phyloP scores from a whole-genome alignment of 2,113 vertebrate genomes.

The Campylomormyrus tamandua region DNA sequence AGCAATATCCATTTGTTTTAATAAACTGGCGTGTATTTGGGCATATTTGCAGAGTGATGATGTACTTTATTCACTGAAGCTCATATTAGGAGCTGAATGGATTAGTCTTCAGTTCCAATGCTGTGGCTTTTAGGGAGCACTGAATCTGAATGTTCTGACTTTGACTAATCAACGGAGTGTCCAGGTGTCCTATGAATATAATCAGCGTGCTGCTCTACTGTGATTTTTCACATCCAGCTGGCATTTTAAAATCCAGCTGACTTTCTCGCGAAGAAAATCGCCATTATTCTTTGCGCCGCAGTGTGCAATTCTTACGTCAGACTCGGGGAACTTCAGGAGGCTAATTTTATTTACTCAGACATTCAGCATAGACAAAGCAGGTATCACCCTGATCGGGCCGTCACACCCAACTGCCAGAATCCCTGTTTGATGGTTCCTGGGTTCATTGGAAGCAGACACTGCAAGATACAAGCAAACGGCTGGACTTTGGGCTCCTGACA shows the following conservation, averaged over 20 bases:
- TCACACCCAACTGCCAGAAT: background rate
- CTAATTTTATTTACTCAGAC: background rate
- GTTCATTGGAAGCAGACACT: background rate
- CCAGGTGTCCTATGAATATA: constrained; percentile 1
- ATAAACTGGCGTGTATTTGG: constrained; percentile 27
- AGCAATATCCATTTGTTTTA: constrained; percentile 28
- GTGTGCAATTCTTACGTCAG: background rate
- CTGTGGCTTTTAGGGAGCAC: constrained; percentile 1
- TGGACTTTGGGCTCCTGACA: background rate
- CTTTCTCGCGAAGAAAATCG: background rate
- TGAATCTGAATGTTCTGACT: background rate
- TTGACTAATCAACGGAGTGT: background rate
- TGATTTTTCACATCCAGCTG: background rate
- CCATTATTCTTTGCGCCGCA: background rate
- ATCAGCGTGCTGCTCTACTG: background rate
- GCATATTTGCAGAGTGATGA: constrained; percentile 16
- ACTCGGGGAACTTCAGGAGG: background rate
- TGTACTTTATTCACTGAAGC: constrained; percentile 11
- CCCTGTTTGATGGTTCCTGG: background rate
- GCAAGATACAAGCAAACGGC: background rate
- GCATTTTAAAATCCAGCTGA: background rate
- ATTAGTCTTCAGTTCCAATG: background rate
- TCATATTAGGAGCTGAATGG: constrained; percentile 3
- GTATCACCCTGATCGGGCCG: background rate
- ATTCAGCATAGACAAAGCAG: background rate